A percentile compares a stretch with the other conserved stretches of the same genome.
Evolutionary conservation across 2,113 vertebrate genomes (phyloP).

Genomic region (Aepyceros melampus): DNA sequence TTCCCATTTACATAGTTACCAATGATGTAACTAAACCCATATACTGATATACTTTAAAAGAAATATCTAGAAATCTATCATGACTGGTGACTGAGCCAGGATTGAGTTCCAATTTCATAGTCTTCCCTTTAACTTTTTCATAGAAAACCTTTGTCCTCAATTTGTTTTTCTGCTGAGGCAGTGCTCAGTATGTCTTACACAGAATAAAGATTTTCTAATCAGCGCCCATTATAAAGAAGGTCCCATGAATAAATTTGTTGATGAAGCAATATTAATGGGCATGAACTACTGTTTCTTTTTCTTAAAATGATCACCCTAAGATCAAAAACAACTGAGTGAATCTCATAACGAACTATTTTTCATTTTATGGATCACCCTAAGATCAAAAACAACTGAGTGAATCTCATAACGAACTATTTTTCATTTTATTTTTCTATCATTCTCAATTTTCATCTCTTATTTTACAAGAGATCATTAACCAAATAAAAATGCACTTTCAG

Average conservation of each 20-base stretch:
- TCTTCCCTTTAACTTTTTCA: background rate
- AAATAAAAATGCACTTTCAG: conserved; percentile 1
- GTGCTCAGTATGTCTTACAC: background rate
- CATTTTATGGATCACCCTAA: background rate
- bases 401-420: background rate
- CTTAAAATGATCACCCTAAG: background rate
- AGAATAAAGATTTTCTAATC: background rate
- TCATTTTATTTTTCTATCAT: background rate
- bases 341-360: background rate
- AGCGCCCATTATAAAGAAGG: background rate
- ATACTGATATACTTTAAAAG: background rate
- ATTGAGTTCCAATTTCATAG: background rate
- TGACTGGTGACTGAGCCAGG: background rate
- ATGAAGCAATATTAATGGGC: background rate
- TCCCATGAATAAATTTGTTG: background rate
- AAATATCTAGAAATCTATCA: background rate
- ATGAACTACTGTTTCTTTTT: background rate
- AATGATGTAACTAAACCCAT: background rate
- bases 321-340: background rate
- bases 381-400: background rate
- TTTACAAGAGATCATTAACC: background rate
- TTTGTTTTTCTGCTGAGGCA: background rate
- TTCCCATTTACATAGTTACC: conserved; percentile 27
- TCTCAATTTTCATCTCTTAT: background rate
- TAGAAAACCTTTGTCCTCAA: background rate